phyloP scores from a whole-genome alignment of 2,797 vertebrate genomes.

The Hoplostethus mediterraneus region DNA sequence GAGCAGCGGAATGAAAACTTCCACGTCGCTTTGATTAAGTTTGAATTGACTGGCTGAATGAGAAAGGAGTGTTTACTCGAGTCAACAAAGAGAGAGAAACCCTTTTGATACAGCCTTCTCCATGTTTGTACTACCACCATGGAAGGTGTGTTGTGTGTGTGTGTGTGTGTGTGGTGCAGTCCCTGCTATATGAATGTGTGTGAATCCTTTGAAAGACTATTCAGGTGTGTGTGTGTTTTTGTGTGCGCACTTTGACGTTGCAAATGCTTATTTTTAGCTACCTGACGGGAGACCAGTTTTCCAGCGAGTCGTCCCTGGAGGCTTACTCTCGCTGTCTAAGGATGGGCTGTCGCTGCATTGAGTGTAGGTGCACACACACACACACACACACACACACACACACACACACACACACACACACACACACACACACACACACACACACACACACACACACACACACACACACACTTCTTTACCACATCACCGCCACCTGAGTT shows the following conservation, averaged over 20 bases:
- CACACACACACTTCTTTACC: slow-evolving; percentile 1
- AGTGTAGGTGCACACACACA: slow-evolving; percentile 85
- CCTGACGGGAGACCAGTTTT: slow-evolving; percentile 98
- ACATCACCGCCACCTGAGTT: slow-evolving; percentile 27
- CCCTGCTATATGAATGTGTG: background rate
- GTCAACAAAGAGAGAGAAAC: slow-evolving; percentile 40
- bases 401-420: background rate
- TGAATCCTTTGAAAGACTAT: slow-evolving; percentile 15
- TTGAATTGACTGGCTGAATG: slow-evolving; percentile 56
- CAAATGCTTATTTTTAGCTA: slow-evolving; percentile 83
- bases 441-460: background rate
- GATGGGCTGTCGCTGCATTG: slow-evolving; percentile 99
- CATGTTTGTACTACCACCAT: slow-evolving; percentile 10
- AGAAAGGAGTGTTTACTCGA: slow-evolving; percentile 47
- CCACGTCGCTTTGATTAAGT: slow-evolving; percentile 57
- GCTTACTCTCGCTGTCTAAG: slow-evolving; percentile 97
- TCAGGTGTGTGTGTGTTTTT: slow-evolving; percentile 28
- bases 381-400: slow-evolving; percentile 5
- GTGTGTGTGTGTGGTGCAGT: slow-evolving; percentile 12
- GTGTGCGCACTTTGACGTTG: slow-evolving; percentile 40
- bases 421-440: slow-evolving; percentile 18
- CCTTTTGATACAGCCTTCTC: slow-evolving; percentile 30
- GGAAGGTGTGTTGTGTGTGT: slow-evolving; percentile 16
- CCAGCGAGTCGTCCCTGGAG: slow-evolving; percentile 98
- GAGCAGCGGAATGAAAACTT: slow-evolving; percentile 48